Evolutionary conservation across 2,113 vertebrate genomes (phyloP).

Genomic region (Channa argus): DNA sequence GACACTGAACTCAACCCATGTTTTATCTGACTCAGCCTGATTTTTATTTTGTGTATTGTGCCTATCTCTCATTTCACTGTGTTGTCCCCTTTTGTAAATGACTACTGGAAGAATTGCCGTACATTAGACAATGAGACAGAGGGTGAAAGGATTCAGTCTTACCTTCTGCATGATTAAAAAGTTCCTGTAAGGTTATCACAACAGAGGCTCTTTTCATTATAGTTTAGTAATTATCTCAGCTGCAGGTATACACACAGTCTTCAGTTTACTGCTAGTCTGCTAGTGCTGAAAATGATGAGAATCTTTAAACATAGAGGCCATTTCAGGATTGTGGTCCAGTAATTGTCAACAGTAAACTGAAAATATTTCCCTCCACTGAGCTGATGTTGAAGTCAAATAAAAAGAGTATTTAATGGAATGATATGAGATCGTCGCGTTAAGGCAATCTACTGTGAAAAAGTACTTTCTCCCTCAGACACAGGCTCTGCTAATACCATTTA

Average conservation of each 20-base stretch:
- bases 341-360: slow-evolving; percentile 10
- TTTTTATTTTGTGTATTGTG: not conserved
- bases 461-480: slow-evolving; percentile 1
- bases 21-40: not conserved
- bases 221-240: slow-evolving; percentile 4
- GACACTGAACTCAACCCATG: not conserved
- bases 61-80: slow-evolving; percentile 1
- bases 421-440: not conserved
- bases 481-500: not conserved
- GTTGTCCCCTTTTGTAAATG: slow-evolving; percentile 25
- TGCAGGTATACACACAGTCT: slow-evolving; percentile 13
- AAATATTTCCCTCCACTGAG: slow-evolving; percentile 3
- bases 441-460: not conserved
- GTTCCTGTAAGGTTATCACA: slow-evolving; percentile 3
- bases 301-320: not conserved
- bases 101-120: slow-evolving; percentile 30
- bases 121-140: not conserved
- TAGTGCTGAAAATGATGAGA: slow-evolving; percentile 1
- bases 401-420: slow-evolving; percentile 24
- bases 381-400: slow-evolving; percentile 2
- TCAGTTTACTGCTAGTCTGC: not conserved
- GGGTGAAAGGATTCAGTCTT: slow-evolving; percentile 20
- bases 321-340: slow-evolving; percentile 7
- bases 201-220: not conserved
- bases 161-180: not conserved